These are phyloP conservation scores for Papilio glaucus DNA, from an alignment of 1,140 invertebrate species.

Conservation along the genomic window DNA sequence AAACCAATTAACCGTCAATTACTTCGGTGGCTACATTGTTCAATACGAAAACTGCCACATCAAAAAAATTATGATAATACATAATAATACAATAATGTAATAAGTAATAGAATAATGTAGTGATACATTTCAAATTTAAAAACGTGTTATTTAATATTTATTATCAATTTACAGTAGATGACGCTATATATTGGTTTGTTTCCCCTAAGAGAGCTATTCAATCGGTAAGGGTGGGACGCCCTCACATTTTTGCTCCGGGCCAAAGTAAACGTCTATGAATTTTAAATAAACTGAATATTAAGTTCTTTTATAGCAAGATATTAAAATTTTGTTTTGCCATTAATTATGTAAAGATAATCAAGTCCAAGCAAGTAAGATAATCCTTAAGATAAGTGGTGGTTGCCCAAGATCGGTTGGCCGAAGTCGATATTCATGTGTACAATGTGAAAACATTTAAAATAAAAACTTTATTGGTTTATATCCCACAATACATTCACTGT, in stretches of 20 bases:
- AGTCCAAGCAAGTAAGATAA: not conserved
- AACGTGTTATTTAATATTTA: constrained; percentile 1
- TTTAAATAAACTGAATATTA: constrained; percentile 21
- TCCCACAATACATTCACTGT: too few relatives aligned
- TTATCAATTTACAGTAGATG: constrained; percentile 10
- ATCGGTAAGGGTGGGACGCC: constrained; percentile 9
- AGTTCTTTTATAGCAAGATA: too few relatives aligned
- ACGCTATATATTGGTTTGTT: not conserved
- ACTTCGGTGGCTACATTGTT: too few relatives aligned
- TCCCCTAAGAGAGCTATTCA: constrained; percentile 7
- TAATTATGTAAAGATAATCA: not conserved
- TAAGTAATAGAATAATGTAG: too few relatives aligned
- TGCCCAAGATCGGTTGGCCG: too few relatives aligned
- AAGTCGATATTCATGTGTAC: not conserved
- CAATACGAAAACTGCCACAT: too few relatives aligned
- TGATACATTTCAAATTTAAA: not conserved
- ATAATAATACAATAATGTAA: not conserved
- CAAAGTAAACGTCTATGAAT: constrained; percentile 24
- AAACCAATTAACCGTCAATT: too few relatives aligned
- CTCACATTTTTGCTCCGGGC: not conserved
- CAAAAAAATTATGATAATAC: too few relatives aligned
- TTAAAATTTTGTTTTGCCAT: not conserved
- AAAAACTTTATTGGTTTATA: too few relatives aligned
- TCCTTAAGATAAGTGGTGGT: not conserved
- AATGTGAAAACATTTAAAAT: not conserved